phyloP scores from a whole-genome alignment of 2,888 invertebrate species.

The Bombyx huttoni region DNA sequence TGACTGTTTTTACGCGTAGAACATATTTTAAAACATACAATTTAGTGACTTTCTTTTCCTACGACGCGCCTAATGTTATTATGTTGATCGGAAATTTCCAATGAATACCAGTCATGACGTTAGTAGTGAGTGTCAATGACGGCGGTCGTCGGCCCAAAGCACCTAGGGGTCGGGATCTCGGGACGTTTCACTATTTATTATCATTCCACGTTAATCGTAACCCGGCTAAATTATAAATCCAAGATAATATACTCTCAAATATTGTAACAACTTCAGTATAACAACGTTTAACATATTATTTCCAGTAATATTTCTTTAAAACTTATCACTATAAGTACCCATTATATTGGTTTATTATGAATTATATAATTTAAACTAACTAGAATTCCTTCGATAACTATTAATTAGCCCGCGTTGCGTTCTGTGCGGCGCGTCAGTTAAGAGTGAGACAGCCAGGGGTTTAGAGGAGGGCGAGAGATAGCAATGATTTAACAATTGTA shows the following conservation, averaged over 20 bases:
- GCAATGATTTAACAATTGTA: not conserved
- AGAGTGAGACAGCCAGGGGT: not conserved
- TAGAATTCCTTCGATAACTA: conserved; percentile 48
- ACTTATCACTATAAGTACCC: conserved; percentile 58
- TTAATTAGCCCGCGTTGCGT: conserved; percentile 13
- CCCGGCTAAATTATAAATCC: conserved; percentile 53
- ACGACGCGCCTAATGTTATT: too few species aligned
- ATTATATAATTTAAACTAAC: conserved; percentile 55
- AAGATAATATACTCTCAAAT: conserved; percentile 72
- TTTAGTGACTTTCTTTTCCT: too few species aligned
- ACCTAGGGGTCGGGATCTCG: conserved; percentile 14
- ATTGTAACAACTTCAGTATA: conserved; percentile 73
- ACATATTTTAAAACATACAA: too few species aligned
- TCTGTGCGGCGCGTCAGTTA: not conserved
- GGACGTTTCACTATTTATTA: conserved; percentile 46
- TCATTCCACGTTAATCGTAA: conserved; percentile 44
- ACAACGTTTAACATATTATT: conserved; percentile 70
- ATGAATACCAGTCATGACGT: not conserved
- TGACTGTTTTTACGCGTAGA: too few species aligned
- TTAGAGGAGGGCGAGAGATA: not conserved
- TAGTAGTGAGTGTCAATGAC: too few species aligned
- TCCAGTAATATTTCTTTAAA: conserved; percentile 45
- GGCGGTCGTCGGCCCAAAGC: not conserved
- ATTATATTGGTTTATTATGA: conserved; percentile 37
- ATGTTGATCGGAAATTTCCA: too few species aligned